Percentiles rank a stretch among this genome's conserved stretches.
These are phyloP conservation scores for Schrankia costaestrigalis DNA, from an alignment of 2,888 invertebrate species.

Conservation along the genomic window DNA sequence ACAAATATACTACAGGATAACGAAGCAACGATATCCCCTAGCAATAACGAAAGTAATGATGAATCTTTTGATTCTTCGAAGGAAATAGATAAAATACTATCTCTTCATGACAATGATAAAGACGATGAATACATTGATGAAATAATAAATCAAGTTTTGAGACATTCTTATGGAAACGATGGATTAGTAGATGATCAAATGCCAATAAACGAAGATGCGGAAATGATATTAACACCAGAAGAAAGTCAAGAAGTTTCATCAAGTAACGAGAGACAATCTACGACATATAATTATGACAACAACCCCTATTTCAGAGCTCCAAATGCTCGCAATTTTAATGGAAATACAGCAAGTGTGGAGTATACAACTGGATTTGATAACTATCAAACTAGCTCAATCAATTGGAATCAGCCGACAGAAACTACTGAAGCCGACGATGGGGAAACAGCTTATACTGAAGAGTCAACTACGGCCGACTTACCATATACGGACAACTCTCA, in stretches of 20 bases:
- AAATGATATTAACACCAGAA: slow-evolving; percentile 3
- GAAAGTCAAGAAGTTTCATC: no score
- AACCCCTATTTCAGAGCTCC: no score
- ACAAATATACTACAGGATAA: neutral
- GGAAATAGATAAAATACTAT: slow-evolving; percentile 1
- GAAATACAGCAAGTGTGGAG: no score
- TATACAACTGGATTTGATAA: no score
- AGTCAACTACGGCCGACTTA: slow-evolving; percentile 27
- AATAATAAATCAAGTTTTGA: neutral
- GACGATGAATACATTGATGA: slow-evolving; percentile 4
- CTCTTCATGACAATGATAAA: neutral
- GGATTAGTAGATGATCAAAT: slow-evolving; percentile 36
- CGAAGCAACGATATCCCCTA: neutral
- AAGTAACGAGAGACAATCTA: no score
- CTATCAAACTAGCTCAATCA: no score
- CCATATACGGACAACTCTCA: slow-evolving; percentile 41
- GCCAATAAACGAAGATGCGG: slow-evolving; percentile 18
- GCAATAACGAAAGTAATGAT: neutral
- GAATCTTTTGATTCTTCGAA: neutral
- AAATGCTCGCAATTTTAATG: no score
- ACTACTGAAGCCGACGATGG: neutral
- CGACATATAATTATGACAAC: no score
- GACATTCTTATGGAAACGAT: slow-evolving; percentile 35
- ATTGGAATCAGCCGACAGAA: neutral
- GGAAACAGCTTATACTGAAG: neutral